A percentile compares a stretch with the other conserved stretches of the same genome.
Evolutionary conservation across 64 coral and sea anemone genomes (phyloP).

Genomic region (Acropora yongei): DNA sequence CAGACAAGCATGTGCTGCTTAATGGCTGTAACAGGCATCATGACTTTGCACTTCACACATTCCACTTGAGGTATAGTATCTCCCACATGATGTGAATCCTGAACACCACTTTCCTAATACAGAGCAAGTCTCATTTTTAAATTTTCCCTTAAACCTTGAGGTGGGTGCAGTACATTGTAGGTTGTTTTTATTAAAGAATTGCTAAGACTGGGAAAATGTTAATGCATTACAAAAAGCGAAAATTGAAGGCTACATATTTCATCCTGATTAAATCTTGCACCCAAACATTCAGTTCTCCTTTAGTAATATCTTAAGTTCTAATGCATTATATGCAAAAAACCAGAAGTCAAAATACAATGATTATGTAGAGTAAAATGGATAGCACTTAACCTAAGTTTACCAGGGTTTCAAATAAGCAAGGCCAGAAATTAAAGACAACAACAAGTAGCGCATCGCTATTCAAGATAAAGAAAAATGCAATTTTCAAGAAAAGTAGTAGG

Average conservation of each 20-base stretch:
- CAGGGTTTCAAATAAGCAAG: neutral
- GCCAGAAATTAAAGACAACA: conserved; percentile 20
- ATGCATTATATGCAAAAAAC: conserved; percentile 18
- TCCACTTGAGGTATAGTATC: conserved; percentile 23
- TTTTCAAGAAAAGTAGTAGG: conserved; percentile 27
- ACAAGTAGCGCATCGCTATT: neutral
- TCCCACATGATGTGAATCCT: neutral
- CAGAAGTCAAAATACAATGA: conserved; percentile 13
- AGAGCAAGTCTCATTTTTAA: conserved; percentile 8
- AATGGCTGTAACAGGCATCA: conserved; percentile 26
- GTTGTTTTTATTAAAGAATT: conserved; percentile 6
- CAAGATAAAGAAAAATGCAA: conserved; percentile 22
- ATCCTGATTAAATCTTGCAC: conserved; percentile 2
- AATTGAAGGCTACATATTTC: neutral
- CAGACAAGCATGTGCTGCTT: conserved; percentile 26
- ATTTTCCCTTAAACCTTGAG: neutral
- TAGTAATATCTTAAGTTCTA: conserved; percentile 3
- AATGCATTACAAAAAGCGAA: neutral
- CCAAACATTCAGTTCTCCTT: conserved; percentile 2
- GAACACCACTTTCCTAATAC: neutral
- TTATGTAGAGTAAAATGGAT: conserved; percentile 28
- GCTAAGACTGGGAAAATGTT: neutral
- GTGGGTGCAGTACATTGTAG: conserved; percentile 16
- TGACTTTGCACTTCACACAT: conserved; percentile 23
- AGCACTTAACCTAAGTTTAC: conserved; percentile 10